Evolutionary conservation across 2,888 invertebrate species (phyloP).

Genomic region (Plagodis pulveraria): DNA sequence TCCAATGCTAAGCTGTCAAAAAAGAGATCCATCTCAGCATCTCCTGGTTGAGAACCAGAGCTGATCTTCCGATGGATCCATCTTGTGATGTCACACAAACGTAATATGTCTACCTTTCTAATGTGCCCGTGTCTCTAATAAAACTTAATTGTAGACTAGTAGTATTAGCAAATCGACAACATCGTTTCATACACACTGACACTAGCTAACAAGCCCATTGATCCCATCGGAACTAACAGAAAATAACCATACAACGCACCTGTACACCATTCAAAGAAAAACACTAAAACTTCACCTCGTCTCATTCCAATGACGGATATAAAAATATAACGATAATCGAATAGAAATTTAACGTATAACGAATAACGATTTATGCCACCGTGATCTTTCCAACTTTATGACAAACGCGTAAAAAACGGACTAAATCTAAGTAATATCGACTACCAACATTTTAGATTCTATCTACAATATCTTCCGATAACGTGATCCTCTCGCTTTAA

Average conservation of each 20-base stretch:
- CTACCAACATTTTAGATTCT: constrained; percentile 34
- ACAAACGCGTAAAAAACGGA: constrained; percentile 62
- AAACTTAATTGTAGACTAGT: too few relatives aligned
- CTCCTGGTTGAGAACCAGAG: too few relatives aligned
- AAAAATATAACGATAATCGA: constrained; percentile 59
- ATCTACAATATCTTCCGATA: not conserved
- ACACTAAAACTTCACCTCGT: constrained; percentile 30
- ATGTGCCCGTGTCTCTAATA: too few relatives aligned
- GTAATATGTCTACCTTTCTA: too few relatives aligned
- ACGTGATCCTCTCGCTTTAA: constrained; percentile 18
- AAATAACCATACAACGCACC: constrained; percentile 49
- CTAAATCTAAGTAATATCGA: constrained; percentile 62
- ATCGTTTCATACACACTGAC: not conserved
- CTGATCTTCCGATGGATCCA: too few relatives aligned
- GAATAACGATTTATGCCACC: constrained; percentile 57
- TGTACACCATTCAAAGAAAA: constrained; percentile 33
- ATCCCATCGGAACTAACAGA: constrained; percentile 14
- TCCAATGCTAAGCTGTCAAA: too few relatives aligned
- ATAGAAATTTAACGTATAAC: constrained; percentile 59
- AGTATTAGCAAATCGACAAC: too few relatives aligned
- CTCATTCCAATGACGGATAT: constrained; percentile 39
- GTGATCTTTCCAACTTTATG: constrained; percentile 59
- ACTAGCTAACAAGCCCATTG: not conserved
- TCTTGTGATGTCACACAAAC: too few relatives aligned
- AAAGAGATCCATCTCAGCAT: too few relatives aligned